A percentile compares a stretch with the other conserved stretches of the same genome.
Evolutionary conservation across 2,113 vertebrate genomes (phyloP).

Genomic region (Centropristis striata): DNA sequence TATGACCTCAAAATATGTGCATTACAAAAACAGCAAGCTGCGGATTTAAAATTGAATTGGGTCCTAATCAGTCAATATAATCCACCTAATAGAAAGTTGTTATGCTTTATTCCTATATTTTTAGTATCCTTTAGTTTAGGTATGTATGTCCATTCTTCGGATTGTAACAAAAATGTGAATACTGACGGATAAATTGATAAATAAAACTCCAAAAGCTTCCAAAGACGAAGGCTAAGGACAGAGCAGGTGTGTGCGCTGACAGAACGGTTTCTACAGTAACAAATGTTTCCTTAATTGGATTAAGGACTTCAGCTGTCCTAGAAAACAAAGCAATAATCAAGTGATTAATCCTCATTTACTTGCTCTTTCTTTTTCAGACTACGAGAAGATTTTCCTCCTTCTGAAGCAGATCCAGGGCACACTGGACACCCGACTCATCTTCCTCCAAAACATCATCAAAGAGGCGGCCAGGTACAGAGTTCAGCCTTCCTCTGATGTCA

Average conservation of each 20-base stretch:
- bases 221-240: no score
- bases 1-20: background rate
- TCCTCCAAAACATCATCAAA: constrained; percentile 97
- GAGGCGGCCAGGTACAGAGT: constrained; percentile 92
- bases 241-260: no score
- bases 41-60: background rate
- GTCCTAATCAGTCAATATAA: no score
- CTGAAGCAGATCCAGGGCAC: constrained; percentile 96
- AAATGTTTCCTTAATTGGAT: background rate
- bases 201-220: no score
- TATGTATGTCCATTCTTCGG: background rate
- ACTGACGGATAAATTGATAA: no score
- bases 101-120: background rate
- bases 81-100: no score
- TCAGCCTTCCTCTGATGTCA: background rate
- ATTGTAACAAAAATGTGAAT: background rate
- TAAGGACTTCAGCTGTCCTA: background rate
- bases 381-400: constrained; percentile 96
- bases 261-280: background rate
- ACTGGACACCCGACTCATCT: constrained; percentile 93
- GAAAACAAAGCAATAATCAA: background rate
- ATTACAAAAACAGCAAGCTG: background rate
- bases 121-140: background rate
- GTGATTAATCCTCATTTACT: background rate
- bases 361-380: constrained; percentile 84